These are phyloP conservation scores for Pseudopodoces humilis DNA, from an alignment of 2,113 vertebrate species.

Conservation along the genomic window DNA sequence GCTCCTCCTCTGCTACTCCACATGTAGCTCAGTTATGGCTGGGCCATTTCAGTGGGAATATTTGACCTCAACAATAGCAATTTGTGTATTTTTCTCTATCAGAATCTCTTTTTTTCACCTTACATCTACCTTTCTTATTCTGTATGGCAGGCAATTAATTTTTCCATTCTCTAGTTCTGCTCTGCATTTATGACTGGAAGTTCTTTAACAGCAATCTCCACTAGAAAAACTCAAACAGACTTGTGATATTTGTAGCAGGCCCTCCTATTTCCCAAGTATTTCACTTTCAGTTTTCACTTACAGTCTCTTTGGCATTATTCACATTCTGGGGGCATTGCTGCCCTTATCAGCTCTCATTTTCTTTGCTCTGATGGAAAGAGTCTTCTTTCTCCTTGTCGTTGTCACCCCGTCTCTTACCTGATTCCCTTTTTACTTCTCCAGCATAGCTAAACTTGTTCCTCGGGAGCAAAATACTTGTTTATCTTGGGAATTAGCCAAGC, in stretches of 20 bases:
- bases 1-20: background rate
- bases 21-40: background rate
- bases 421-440: background rate
- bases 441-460: background rate
- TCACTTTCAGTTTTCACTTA: background rate
- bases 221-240: background rate
- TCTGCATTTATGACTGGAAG: background rate
- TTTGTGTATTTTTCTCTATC: background rate
- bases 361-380: background rate
- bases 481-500: background rate
- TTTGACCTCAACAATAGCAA: background rate
- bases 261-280: background rate
- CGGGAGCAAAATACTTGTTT: background rate
- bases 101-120: background rate
- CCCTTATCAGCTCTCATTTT: background rate
- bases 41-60: background rate
- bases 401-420: background rate
- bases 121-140: background rate
- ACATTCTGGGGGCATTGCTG: background rate
- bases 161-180: background rate
- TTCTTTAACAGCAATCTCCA: background rate
- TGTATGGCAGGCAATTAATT: background rate
- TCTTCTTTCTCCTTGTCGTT: background rate
- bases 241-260: background rate
- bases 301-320: background rate